Conservation (phyloP, 2,888 invertebrate genomes). For the Gastrophysa polygoni region DNA sequence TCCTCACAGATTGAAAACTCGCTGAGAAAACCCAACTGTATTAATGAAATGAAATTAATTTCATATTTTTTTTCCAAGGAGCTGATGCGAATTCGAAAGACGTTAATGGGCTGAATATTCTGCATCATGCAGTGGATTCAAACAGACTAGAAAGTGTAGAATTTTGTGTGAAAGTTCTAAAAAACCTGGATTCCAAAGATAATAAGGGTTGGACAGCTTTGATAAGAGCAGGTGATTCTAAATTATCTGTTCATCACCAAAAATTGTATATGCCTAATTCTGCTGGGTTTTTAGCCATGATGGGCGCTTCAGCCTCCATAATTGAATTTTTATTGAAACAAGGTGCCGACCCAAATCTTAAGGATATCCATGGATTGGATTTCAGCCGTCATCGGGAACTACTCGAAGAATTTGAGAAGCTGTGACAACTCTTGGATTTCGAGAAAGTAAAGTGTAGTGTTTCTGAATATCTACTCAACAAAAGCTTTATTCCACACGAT, state of each 20-base stretch:
- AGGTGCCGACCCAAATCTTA: slow-evolving; percentile 55
- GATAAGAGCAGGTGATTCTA: slow-evolving; percentile 59
- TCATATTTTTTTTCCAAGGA: not conserved
- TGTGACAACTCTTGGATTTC: not conserved
- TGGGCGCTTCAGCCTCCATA: slow-evolving; percentile 57
- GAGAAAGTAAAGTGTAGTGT: too few relatives aligned
- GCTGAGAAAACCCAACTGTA: too few relatives aligned
- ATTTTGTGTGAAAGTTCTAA: slow-evolving; percentile 55
- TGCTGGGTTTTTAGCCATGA: slow-evolving; percentile 60
- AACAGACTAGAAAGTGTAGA: slow-evolving; percentile 51
- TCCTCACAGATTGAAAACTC: too few relatives aligned
- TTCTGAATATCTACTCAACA: too few relatives aligned
- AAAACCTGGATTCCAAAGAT: slow-evolving; percentile 57
- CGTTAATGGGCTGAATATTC: slow-evolving; percentile 53
- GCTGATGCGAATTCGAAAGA: slow-evolving; percentile 60
- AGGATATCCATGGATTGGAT: slow-evolving; percentile 48
- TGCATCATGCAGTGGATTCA: slow-evolving; percentile 65
- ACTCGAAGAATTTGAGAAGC: not conserved
- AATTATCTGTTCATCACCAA: too few relatives aligned
- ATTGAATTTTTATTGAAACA: slow-evolving; percentile 58
- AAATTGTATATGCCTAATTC: too few relatives aligned
- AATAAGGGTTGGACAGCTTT: slow-evolving; percentile 64
- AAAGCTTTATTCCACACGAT: too few relatives aligned
- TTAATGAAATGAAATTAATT: too few relatives aligned
- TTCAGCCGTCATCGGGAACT: slow-evolving; percentile 24